Evolutionary conservation across 1,140 invertebrate genomes (phyloP).

Genomic region (Pogonomyrmex californicus): DNA sequence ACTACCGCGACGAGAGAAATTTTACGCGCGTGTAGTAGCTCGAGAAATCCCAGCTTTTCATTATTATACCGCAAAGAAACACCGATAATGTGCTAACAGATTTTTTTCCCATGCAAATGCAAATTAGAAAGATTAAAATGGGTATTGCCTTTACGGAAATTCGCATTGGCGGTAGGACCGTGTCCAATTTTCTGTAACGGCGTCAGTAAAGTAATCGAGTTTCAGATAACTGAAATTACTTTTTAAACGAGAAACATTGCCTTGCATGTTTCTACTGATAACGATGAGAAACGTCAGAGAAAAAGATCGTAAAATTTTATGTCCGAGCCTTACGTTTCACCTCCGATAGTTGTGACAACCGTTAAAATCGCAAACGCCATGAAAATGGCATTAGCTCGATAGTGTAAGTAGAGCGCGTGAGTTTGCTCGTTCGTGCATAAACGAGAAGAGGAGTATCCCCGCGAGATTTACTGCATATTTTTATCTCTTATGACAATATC

Average conservation of each 20-base stretch:
- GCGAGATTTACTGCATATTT: slow-evolving; percentile 18
- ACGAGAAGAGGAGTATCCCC: neutral
- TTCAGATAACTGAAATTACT: slow-evolving; percentile 58
- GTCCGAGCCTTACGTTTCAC: slow-evolving; percentile 19
- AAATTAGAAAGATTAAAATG: slow-evolving; percentile 56
- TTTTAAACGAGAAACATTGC: slow-evolving; percentile 60
- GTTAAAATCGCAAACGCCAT: slow-evolving; percentile 38
- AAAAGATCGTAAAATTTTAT: slow-evolving; percentile 54
- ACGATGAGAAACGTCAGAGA: slow-evolving; percentile 30
- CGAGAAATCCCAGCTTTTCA: neutral
- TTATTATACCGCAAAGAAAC: neutral
- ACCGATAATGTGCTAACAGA: slow-evolving; percentile 44
- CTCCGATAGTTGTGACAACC: neutral
- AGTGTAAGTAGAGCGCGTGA: neutral
- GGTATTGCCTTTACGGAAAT: slow-evolving; percentile 28
- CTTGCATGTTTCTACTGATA: slow-evolving; percentile 5
- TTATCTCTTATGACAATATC: neutral
- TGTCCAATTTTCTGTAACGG: slow-evolving; percentile 47
- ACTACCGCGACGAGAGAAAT: neutral
- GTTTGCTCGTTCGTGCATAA: neutral
- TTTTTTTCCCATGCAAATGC: slow-evolving; percentile 23
- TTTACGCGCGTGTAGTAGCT: neutral
- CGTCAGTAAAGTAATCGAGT: slow-evolving; percentile 52
- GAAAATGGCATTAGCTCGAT: neutral
- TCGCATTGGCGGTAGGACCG: neutral